Evolutionary conservation across 2,113 vertebrate genomes (phyloP).

Genomic region (Ginglymostoma cirratum): DNA sequence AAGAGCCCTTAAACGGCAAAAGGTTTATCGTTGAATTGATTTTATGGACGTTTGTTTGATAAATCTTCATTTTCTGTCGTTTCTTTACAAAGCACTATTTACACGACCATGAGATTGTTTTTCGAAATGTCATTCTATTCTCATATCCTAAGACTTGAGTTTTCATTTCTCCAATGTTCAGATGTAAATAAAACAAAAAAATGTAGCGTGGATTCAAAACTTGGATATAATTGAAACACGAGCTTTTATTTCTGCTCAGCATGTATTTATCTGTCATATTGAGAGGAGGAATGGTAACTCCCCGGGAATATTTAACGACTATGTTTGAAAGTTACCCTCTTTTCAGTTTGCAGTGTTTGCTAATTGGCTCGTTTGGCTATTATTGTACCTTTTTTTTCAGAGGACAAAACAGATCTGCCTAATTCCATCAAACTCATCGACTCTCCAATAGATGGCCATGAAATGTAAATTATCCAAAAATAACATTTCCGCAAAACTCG

Average conservation of each 20-base stretch:
- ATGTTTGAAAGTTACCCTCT: not conserved
- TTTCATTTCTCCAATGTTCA: not conserved
- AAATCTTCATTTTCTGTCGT: not conserved
- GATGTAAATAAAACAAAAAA: not conserved
- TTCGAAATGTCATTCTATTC: conserved; percentile 2
- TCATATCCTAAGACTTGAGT: not conserved
- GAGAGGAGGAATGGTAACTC: not conserved
- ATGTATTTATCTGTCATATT: not conserved
- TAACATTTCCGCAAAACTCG: not conserved
- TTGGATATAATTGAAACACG: not conserved
- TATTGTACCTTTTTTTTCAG: not conserved
- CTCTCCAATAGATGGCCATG: not conserved
- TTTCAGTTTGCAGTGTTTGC: not conserved
- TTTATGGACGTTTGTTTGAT: not conserved
- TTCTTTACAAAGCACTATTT: not conserved
- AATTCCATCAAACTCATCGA: not conserved
- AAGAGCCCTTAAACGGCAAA: not conserved
- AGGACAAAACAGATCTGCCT: not conserved
- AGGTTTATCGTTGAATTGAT: not conserved
- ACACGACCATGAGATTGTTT: not conserved
- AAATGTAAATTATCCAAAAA: not conserved
- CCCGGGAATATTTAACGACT: not conserved
- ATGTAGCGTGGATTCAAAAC: not conserved
- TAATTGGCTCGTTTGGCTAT: not conserved
- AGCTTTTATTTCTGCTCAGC: not conserved